A percentile compares a stretch with the other conserved stretches of the same genome.
These are phyloP conservation scores for Sepioteuthis lessoniana DNA, from an alignment of 2,888 invertebrate species.

Conservation along the genomic window DNA sequence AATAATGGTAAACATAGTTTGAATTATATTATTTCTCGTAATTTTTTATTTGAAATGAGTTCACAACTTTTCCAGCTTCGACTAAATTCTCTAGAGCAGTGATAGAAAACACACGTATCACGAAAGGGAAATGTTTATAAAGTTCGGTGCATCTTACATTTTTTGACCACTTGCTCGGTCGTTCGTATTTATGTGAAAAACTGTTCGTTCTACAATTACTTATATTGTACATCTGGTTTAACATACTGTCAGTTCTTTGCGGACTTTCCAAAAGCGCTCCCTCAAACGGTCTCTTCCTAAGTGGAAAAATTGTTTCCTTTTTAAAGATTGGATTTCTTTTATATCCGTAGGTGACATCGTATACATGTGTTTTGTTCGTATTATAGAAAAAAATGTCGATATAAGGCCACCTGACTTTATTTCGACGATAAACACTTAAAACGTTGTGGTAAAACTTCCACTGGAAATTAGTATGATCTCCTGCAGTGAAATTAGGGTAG, in stretches of 20 bases:
- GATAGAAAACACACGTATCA: not conserved
- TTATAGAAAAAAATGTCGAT: slow-evolving; percentile 49
- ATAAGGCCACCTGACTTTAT: slow-evolving; percentile 46
- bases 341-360: slow-evolving; percentile 44
- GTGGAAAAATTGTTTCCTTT: not conserved
- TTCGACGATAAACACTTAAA: slow-evolving; percentile 13
- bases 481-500: not conserved
- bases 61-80: not conserved
- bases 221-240: not conserved
- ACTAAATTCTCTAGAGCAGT: not conserved
- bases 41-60: not conserved
- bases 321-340: not conserved
- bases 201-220: not conserved
- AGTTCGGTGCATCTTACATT: not conserved
- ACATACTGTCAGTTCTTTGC: not conserved
- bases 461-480: not conserved
- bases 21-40: not conserved
- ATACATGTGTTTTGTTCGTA: slow-evolving; percentile 48
- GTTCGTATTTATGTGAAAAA: not conserved
- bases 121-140: not conserved
- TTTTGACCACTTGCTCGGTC: not conserved
- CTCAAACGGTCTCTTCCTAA: not conserved
- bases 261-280: not conserved
- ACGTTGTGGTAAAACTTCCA: slow-evolving; percentile 50
- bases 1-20: not conserved